Evolutionary conservation across 2,797 vertebrate species (phyloP).

Genomic region (Gambelia wislizenii): DNA sequence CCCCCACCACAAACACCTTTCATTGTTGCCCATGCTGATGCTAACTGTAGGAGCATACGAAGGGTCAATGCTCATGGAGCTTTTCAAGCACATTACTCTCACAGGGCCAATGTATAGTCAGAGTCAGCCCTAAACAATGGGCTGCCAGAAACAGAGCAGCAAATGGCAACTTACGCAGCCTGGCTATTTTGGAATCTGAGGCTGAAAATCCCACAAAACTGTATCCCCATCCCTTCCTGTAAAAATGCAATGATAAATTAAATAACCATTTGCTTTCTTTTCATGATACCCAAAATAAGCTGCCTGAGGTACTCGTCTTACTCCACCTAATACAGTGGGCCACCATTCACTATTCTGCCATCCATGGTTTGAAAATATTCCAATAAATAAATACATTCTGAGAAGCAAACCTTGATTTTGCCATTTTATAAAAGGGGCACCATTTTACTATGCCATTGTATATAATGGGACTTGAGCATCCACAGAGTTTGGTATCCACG

Average conservation of each 20-base stretch:
- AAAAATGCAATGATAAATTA: neutral
- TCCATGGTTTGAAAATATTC: too few relatives aligned
- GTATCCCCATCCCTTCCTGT: neutral
- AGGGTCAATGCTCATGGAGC: slow-evolving; percentile 7
- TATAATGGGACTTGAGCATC: too few relatives aligned
- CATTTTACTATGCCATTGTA: too few relatives aligned
- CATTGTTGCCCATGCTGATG: neutral
- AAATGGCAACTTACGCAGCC: neutral
- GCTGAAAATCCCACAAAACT: neutral
- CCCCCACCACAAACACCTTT: neutral
- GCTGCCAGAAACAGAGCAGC: neutral
- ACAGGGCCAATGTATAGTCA: neutral
- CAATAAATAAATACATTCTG: too few relatives aligned
- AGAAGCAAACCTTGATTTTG: too few relatives aligned
- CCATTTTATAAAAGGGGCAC: too few relatives aligned
- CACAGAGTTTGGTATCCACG: too few relatives aligned
- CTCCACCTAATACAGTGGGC: neutral
- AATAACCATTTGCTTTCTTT: neutral
- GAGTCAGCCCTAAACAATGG: neutral
- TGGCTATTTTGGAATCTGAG: neutral
- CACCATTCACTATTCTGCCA: too few relatives aligned
- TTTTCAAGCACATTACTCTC: neutral
- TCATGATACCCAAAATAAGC: neutral
- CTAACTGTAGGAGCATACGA: neutral
- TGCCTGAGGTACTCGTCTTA: neutral